Evolutionary conservation across 1,140 invertebrate species (phyloP).

Genomic region (Trachelipus rathkii): DNA sequence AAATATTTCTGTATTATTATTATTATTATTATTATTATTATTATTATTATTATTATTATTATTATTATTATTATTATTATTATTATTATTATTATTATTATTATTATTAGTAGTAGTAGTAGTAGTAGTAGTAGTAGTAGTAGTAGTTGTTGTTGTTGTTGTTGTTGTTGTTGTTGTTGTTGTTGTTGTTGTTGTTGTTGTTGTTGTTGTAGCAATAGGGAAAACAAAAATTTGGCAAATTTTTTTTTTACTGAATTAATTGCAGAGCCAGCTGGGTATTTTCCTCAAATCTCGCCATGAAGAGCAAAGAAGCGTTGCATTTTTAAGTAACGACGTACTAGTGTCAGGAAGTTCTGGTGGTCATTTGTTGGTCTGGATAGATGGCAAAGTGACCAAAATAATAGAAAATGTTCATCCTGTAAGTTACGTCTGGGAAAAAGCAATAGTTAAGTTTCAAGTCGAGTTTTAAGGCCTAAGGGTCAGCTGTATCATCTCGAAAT

Average conservation of each 20-base stretch:
- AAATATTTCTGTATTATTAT: too few relatives aligned
- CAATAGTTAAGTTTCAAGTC: too few relatives aligned
- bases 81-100: background rate
- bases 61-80: too few relatives aligned
- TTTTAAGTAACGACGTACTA: constrained; percentile 11
- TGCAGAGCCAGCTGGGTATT: background rate
- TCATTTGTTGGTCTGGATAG: constrained; percentile 20
- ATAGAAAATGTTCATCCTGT: constrained; percentile 26
- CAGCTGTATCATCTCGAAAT: too few relatives aligned
- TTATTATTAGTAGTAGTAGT: background rate
- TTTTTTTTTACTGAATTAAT: too few relatives aligned
- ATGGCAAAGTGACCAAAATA: constrained; percentile 12
- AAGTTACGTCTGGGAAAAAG: background rate
- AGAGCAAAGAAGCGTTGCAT: constrained; percentile 23
- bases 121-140: constrained; percentile 9
- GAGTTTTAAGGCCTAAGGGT: too few relatives aligned
- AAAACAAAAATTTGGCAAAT: too few relatives aligned
- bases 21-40: too few relatives aligned
- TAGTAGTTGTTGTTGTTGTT: background rate
- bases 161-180: background rate
- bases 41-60: background rate
- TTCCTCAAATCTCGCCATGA: background rate
- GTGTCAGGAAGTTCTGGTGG: constrained; percentile 25
- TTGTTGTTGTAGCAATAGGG: background rate
- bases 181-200: too few relatives aligned